These are phyloP conservation scores for Acronicta psi DNA, from an alignment of 2,888 invertebrate genomes.

Conservation along the genomic window DNA sequence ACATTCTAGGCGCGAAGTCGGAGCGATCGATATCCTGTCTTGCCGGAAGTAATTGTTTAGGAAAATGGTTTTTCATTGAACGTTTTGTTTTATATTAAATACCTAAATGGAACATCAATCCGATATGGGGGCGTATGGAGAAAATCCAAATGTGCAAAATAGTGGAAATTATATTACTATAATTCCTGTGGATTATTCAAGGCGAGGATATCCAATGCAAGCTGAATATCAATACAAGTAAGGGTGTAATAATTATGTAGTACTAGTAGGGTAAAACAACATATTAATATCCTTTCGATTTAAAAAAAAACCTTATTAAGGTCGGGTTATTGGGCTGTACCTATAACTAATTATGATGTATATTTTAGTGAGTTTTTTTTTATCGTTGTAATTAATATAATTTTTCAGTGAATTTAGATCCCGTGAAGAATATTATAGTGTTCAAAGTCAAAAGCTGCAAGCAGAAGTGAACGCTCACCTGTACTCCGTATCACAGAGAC, in stretches of 20 bases:
- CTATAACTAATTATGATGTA: too few species aligned
- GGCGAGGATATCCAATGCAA: constrained; percentile 88
- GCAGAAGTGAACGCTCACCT: constrained; percentile 87
- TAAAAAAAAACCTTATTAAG: too few species aligned
- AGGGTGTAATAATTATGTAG: constrained; percentile 50
- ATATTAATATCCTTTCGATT: not conserved
- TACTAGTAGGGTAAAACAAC: not conserved
- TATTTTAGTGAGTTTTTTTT: too few species aligned
- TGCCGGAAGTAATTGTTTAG: constrained; percentile 43
- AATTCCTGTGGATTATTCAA: constrained; percentile 89
- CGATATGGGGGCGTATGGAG: constrained; percentile 85
- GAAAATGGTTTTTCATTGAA: constrained; percentile 45
- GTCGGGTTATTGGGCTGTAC: too few species aligned
- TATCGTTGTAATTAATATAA: not conserved
- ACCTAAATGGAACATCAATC: constrained; percentile 83
- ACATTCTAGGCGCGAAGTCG: constrained; percentile 70
- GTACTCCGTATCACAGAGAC: constrained; percentile 90
- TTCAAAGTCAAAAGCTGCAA: constrained; percentile 85
- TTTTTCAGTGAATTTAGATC: constrained; percentile 83
- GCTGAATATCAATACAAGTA: constrained; percentile 90
- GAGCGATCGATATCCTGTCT: constrained; percentile 74
- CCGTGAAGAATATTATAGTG: constrained; percentile 86
- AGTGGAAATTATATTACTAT: constrained; percentile 89
- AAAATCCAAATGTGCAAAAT: constrained; percentile 84
- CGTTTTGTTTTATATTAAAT: constrained; percentile 20